These are phyloP conservation scores for Pseudorectes ferrugineus DNA, from an alignment of 2,113 vertebrate species.

Conservation along the genomic window DNA sequence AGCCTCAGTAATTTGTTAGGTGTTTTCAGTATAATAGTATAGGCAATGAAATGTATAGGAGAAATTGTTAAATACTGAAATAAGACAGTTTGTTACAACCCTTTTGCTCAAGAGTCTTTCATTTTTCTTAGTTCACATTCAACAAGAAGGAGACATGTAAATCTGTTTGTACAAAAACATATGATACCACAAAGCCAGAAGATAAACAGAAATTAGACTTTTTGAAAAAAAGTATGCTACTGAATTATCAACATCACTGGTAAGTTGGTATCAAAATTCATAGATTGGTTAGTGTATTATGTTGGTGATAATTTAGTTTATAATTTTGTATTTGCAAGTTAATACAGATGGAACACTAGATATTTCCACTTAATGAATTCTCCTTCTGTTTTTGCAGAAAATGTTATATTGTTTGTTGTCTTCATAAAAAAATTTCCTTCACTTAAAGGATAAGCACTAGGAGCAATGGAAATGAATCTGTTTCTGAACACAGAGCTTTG, in stretches of 20 bases:
- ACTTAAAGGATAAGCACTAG: neutral
- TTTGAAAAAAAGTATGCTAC: conserved; percentile 91
- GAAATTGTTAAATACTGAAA: neutral
- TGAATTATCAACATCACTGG: conserved; percentile 97
- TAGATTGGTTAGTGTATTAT: neutral
- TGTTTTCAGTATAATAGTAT: neutral
- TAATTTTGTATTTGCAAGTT: neutral
- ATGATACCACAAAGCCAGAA: conserved; percentile 71
- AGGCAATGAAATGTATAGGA: neutral
- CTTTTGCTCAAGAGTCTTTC: neutral
- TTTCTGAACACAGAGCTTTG: neutral
- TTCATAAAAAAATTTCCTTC: neutral
- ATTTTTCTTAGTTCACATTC: conserved; percentile 81
- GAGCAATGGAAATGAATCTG: neutral
- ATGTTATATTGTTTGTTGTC: neutral
- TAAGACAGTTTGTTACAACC: neutral
- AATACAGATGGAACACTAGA: neutral
- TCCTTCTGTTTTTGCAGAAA: neutral
- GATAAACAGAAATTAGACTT: conserved; percentile 86
- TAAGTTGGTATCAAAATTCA: conserved; percentile 54
- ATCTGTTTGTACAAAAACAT: conserved; percentile 82
- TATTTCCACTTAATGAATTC: neutral
- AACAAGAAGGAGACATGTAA: conserved; percentile 80
- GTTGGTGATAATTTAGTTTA: neutral
- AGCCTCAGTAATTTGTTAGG: neutral